Percentiles rank a stretch among this genome's conserved stretches.
Evolutionary conservation across 2,888 invertebrate species (phyloP).

Genomic region (Thera obeliscata): DNA sequence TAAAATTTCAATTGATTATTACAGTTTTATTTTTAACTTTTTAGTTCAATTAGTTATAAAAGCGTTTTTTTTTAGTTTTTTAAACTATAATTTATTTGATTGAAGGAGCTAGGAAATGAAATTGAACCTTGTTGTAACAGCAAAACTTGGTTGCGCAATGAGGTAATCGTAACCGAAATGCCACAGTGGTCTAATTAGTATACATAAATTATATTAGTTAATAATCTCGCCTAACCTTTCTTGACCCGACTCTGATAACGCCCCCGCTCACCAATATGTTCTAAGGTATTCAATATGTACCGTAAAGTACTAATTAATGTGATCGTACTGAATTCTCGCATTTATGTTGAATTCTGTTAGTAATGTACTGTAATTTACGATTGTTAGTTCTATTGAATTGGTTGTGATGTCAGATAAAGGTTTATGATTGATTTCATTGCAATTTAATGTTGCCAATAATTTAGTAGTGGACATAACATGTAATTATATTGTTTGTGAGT

Average conservation of each 20-base stretch:
- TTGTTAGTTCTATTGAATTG: slow-evolving; percentile 25
- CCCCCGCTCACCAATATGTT: slow-evolving; percentile 38
- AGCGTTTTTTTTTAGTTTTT: too few species aligned
- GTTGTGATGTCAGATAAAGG: slow-evolving; percentile 19
- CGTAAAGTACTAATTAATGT: slow-evolving; percentile 36
- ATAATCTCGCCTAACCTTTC: slow-evolving; percentile 48
- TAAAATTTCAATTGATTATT: too few species aligned
- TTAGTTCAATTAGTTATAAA: too few species aligned
- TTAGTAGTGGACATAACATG: slow-evolving; percentile 8
- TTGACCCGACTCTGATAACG: slow-evolving; percentile 35
- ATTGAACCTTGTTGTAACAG: slow-evolving; percentile 2
- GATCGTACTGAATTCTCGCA: slow-evolving; percentile 8
- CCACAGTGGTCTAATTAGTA: slow-evolving; percentile 52
- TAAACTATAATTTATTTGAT: too few species aligned
- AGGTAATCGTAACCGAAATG: slow-evolving; percentile 37
- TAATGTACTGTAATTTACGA: slow-evolving; percentile 18
- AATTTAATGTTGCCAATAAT: slow-evolving; percentile 22
- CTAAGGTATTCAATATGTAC: slow-evolving; percentile 9
- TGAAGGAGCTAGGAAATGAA: background rate
- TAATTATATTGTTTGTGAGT: slow-evolving; percentile 9
- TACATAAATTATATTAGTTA: slow-evolving; percentile 50
- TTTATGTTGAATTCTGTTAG: slow-evolving; percentile 10
- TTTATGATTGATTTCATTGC: slow-evolving; percentile 25
- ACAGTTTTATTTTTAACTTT: too few species aligned
- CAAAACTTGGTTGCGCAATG: slow-evolving; percentile 13